These are phyloP conservation scores for Habropoda laboriosa DNA, from an alignment of 1,140 invertebrate species.

Conservation along the genomic window DNA sequence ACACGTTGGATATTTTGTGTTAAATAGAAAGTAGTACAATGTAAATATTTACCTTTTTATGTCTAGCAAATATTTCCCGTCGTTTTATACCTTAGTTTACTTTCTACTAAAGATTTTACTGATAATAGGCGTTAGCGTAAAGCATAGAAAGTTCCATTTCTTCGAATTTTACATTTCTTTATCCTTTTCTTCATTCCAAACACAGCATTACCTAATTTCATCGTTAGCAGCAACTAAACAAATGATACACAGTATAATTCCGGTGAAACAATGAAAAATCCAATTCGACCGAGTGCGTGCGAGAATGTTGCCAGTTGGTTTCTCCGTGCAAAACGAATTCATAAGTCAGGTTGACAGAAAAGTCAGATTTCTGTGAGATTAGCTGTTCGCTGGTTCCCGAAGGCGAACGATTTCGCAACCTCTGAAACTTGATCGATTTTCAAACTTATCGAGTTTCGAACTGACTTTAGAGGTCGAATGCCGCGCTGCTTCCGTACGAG, in stretches of 20 bases:
- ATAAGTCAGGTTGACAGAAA: background rate
- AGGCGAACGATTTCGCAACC: slow-evolving; percentile 34
- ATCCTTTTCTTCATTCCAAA: too few relatives aligned
- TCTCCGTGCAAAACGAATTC: background rate
- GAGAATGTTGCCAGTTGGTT: background rate
- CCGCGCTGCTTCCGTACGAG: slow-evolving; percentile 45
- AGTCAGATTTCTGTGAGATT: slow-evolving; percentile 49
- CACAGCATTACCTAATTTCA: too few relatives aligned
- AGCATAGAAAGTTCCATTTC: too few relatives aligned
- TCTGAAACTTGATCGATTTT: slow-evolving; percentile 67
- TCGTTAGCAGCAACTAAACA: too few relatives aligned
- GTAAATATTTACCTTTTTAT: background rate
- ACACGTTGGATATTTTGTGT: too few relatives aligned
- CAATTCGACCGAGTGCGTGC: background rate
- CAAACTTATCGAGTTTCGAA: slow-evolving; percentile 65
- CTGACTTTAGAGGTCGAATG: slow-evolving; percentile 35
- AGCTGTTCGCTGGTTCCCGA: slow-evolving; percentile 7
- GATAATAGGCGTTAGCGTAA: too few relatives aligned
- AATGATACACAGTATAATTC: too few relatives aligned
- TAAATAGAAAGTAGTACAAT: background rate
- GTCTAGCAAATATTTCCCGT: background rate
- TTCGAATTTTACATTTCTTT: too few relatives aligned
- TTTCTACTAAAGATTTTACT: background rate
- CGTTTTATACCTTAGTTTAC: too few relatives aligned
- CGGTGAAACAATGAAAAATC: too few relatives aligned